Conservation (phyloP, 2,888 invertebrate species). For the Merodon equestris region DNA sequence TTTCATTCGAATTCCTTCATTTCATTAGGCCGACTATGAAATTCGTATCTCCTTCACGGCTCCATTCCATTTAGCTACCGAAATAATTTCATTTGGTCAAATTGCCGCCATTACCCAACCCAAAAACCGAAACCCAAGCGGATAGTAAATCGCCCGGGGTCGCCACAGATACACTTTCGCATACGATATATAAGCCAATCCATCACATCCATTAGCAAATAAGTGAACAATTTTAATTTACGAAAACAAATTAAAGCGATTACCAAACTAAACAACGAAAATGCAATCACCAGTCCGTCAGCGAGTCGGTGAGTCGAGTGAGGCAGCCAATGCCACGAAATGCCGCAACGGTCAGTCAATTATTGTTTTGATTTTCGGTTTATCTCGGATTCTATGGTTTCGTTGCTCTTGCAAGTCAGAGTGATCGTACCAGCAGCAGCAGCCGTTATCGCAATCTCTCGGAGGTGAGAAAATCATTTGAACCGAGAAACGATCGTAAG, state of each 20-base stretch:
- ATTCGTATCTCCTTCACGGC: too few species aligned
- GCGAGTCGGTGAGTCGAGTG: too few species aligned
- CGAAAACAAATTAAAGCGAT: conserved; percentile 60
- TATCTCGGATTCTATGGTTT: conserved; percentile 56
- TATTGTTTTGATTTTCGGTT: conserved; percentile 56
- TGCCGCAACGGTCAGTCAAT: conserved; percentile 55
- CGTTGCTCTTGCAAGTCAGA: conserved; percentile 28
- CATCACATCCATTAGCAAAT: conserved; percentile 55
- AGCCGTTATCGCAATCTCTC: conserved; percentile 55
- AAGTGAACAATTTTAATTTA: conserved; percentile 66
- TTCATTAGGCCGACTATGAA: too few species aligned
- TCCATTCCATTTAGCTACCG: conserved; percentile 24
- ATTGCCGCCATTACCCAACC: conserved; percentile 47
- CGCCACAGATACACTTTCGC: too few species aligned
- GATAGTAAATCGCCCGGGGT: too few species aligned
- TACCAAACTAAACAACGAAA: conserved; percentile 65
- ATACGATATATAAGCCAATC: neutral
- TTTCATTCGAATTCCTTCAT: too few species aligned
- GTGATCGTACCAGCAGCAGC: conserved; percentile 22
- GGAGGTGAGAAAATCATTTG: conserved; percentile 68
- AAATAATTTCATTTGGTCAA: conserved; percentile 49
- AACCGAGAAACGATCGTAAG: conserved; percentile 58
- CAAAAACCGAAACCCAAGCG: conserved; percentile 1
- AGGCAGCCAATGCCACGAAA: conserved; percentile 47
- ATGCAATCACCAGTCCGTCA: conserved; percentile 52